phyloP scores from a whole-genome alignment of 2,113 vertebrate species.

The Verasper variegatus region DNA sequence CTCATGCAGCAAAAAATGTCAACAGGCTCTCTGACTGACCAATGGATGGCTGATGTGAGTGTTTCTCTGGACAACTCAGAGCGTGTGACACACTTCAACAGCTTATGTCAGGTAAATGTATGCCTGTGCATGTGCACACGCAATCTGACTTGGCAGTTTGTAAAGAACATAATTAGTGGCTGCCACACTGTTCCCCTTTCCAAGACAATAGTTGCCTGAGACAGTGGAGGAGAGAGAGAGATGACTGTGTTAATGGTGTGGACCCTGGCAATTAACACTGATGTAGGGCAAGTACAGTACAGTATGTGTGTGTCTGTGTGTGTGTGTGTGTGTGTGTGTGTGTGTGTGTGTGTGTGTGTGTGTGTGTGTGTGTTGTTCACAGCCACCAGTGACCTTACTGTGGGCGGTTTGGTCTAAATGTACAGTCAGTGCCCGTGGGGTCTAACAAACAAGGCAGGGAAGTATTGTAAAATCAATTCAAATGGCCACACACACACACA shows the following conservation, averaged over 20 bases:
- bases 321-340: conserved; percentile 4
- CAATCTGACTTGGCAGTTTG: conserved; percentile 38
- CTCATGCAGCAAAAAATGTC: no score
- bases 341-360: background rate
- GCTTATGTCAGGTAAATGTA: background rate
- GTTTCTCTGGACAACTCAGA: conserved; percentile 4
- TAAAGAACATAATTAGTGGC: conserved; percentile 61
- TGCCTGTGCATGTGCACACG: background rate
- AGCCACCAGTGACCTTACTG: background rate
- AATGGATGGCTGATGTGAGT: conserved; percentile 8
- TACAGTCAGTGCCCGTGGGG: background rate
- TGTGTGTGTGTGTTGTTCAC: background rate
- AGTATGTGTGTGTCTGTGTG: background rate
- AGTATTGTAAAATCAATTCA: conserved; percentile 24
- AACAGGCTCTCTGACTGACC: conserved; percentile 8
- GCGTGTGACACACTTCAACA: no score
- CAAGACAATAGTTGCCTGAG: conserved; percentile 39
- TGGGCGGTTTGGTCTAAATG: conserved; percentile 1
- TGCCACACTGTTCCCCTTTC: conserved; percentile 38
- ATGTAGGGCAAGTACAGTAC: background rate
- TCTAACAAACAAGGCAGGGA: conserved; percentile 5
- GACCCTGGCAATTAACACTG: conserved; percentile 29
- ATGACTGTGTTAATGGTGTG: background rate
- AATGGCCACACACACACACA: background rate
- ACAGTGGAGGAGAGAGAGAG: background rate